Evolutionary conservation across 2,888 invertebrate species (phyloP), one percentile per base, ranked within the genome.

Genomic region (Serrognathus titanus): DNA sequence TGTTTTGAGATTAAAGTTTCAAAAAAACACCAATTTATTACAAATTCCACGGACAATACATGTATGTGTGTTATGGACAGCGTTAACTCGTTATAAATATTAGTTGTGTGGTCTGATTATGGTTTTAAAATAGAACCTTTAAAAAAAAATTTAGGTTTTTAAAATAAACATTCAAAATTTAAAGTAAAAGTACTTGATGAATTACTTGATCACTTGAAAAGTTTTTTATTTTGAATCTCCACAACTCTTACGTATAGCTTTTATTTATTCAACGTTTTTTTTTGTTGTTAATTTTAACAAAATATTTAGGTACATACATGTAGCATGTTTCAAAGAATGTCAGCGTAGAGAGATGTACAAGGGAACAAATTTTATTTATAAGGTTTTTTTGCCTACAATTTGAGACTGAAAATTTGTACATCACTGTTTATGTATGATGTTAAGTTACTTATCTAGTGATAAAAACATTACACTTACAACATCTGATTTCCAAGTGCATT

Each of bases 1-100:
- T 64, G 16, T 31, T 31, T 31, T 31, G 24, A 31, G 24, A 31
- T n/a, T 31, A 31, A 7, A 40, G 35, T 49, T 41, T 40, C 54
- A 43, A 45, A 45, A n/a, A n/a, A 45, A 5, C 16, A 13, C 16
- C n/a, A 45, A 16, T 16, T 16, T 16, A 16, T 1, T 45, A 12
- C 10, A 20, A 16, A 10, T 13, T 45, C 20, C 20, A 13, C 2
- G 20, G 13, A 9, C 20, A 5, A 3, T 13, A 45, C 40, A 11
- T 40, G 40, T 40, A 45, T 45, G 2, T n/a, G 45, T 16, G n/a
- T 45, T 40, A 31, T 6, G 4, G 24, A 31, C 24, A 9, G 40
- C 40, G 3, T 13, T 13, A 40, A 40, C 3, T 16, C 16, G 16
- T 16, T 16, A 16, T 16, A 16, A 16, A 16, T 16, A 16, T 16